Evolutionary conservation across 1,140 invertebrate genomes (phyloP).

Genomic region (Paracyclopina nana): DNA sequence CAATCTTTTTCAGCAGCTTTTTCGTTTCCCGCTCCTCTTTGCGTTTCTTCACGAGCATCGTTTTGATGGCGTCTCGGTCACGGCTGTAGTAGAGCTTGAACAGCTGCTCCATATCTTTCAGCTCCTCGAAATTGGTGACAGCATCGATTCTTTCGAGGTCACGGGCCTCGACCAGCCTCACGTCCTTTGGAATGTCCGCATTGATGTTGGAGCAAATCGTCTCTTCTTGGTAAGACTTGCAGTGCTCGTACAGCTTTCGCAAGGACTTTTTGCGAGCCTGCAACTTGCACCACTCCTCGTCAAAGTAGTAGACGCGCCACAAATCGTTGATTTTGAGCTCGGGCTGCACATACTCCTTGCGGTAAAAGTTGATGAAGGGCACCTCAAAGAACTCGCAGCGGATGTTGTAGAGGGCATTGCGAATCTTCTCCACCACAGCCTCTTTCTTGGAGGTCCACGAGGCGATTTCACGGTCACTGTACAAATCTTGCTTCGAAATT

Average conservation of each 20-base stretch:
- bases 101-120: constrained; percentile 78
- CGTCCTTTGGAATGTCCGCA: constrained; percentile 54
- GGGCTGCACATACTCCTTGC: constrained; percentile 91
- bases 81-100: constrained; percentile 78
- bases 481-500: constrained; percentile 10
- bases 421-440: constrained; percentile 65
- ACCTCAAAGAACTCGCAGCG: constrained; percentile 84
- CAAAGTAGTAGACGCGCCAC: constrained; percentile 90
- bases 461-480: too few relatives aligned
- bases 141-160: constrained; percentile 50
- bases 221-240: constrained; percentile 75
- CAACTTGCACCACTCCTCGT: constrained; percentile 85
- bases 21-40: constrained; percentile 25
- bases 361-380: constrained; percentile 94
- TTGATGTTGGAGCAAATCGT: constrained; percentile 61
- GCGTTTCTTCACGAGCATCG: constrained; percentile 37
- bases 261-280: constrained; percentile 58
- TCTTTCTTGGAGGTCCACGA: too few relatives aligned
- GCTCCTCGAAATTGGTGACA: constrained; percentile 69
- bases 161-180: constrained; percentile 60
- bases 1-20: constrained; percentile 37
- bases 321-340: constrained; percentile 77
- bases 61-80: constrained; percentile 67
- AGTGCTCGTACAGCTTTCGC: constrained; percentile 61
- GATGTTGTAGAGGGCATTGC: constrained; percentile 86